Conservation (phyloP, 2,113 vertebrate species). For the Lota lota region DNA sequence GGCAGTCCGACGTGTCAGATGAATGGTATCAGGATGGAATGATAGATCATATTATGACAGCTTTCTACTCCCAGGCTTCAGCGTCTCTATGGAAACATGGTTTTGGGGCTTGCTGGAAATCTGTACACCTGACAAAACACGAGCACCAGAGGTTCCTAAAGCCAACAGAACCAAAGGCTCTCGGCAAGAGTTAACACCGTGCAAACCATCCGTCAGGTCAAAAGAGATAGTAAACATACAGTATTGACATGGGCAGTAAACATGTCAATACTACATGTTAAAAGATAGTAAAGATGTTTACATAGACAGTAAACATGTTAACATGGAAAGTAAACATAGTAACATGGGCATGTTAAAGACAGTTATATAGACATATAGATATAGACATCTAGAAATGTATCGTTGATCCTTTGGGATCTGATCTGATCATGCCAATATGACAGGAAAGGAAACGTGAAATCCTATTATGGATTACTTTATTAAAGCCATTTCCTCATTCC, state of each 20-base stretch:
- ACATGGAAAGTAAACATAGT: no score
- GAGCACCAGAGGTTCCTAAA: constrained; percentile 61
- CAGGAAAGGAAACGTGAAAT: no score
- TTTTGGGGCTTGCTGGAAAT: constrained; percentile 56
- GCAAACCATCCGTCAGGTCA: constrained; percentile 62
- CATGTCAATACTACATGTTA: constrained; percentile 23
- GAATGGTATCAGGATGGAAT: constrained; percentile 38
- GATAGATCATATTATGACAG: constrained; percentile 47
- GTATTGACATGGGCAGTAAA: constrained; percentile 47
- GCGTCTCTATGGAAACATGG: constrained; percentile 64
- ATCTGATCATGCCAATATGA: no score
- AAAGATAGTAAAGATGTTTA: no score
- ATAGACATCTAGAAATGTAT: no score
- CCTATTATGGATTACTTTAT: no score
- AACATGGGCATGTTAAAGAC: no score
- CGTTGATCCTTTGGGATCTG: no score
- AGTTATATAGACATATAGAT: no score
- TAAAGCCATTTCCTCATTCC: no score
- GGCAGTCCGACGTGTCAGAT: constrained; percentile 32
- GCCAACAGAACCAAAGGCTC: constrained; percentile 47
- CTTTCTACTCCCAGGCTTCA: constrained; percentile 57
- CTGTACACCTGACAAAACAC: constrained; percentile 84
- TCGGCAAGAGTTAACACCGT: constrained; percentile 22
- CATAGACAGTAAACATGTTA: no score
- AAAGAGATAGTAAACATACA: constrained; percentile 39